A percentile compares a stretch with the other conserved stretches of the same genome.
Evolutionary conservation across 2,888 invertebrate species (phyloP).

Genomic region (Leptodirus hochenwartii): DNA sequence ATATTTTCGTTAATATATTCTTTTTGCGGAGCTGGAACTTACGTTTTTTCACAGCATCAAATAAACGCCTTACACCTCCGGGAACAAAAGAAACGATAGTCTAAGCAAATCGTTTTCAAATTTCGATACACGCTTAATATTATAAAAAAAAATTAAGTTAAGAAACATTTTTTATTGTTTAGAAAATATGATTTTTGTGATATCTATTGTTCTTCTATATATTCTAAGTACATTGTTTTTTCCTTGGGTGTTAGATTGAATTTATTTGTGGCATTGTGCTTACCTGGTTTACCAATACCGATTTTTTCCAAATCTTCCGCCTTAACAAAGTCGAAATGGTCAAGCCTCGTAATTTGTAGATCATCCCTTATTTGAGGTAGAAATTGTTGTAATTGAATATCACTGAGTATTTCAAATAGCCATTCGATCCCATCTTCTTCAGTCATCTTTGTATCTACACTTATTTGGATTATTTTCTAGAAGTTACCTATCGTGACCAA

Average conservation of each 20-base stretch:
- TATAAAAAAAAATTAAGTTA: not conserved
- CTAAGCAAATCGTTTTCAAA: not conserved
- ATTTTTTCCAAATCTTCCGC: constrained; percentile 86
- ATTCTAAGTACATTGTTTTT: constrained; percentile 2
- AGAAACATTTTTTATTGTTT: constrained; percentile 5
- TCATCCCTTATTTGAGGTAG: constrained; percentile 79
- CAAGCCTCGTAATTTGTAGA: constrained; percentile 72
- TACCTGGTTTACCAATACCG: constrained; percentile 84
- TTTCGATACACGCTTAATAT: not conserved
- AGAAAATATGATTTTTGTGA: not conserved
- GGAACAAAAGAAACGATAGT: constrained; percentile 6
- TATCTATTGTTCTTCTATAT: constrained; percentile 3
- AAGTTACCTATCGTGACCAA: no score
- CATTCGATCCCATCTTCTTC: constrained; percentile 53
- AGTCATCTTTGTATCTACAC: no score
- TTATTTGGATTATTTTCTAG: no score
- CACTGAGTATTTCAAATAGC: constrained; percentile 69
- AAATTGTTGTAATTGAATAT: constrained; percentile 86
- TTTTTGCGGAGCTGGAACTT: constrained; percentile 66
- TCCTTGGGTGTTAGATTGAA: constrained; percentile 1
- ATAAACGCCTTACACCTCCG: constrained; percentile 52
- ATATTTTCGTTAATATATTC: constrained; percentile 65
- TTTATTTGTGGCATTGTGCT: no score
- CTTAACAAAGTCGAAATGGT: constrained; percentile 96
- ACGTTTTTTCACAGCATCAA: constrained; percentile 84